phyloP scores from a whole-genome alignment of 2,113 vertebrate genomes.

The Phasianus colchicus region DNA sequence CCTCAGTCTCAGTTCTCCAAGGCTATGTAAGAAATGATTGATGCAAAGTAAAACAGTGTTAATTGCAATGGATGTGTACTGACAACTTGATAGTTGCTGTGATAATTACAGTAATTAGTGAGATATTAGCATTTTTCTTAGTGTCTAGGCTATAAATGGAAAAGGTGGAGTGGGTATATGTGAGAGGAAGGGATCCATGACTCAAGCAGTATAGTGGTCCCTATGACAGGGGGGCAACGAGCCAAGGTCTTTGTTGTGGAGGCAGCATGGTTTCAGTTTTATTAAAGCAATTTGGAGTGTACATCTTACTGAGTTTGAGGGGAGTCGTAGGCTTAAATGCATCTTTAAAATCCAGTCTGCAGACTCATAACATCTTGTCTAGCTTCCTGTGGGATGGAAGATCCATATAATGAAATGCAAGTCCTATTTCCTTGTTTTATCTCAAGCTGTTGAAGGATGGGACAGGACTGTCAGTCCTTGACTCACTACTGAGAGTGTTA shows the following conservation, averaged over 20 bases:
- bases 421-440: background rate
- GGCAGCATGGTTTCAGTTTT: background rate
- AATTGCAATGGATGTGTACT: conserved; percentile 71
- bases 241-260: background rate
- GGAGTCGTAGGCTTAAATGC: background rate
- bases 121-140: background rate
- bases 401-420: background rate
- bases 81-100: conserved; percentile 70
- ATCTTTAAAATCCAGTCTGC: background rate
- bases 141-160: conserved; percentile 54
- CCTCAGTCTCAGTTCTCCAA: background rate
- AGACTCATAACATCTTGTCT: background rate
- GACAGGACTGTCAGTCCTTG: background rate
- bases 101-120: conserved; percentile 70
- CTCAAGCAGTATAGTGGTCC: background rate
- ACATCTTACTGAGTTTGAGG: background rate
- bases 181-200: background rate
- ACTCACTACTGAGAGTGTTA: background rate
- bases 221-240: background rate
- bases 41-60: conserved; percentile 68
- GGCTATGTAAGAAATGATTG: conserved; percentile 54
- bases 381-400: background rate
- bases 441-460: background rate
- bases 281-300: background rate
- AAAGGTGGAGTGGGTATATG: background rate